Conservation (phyloP, 2,113 vertebrate genomes). For the Plotosus lineatus region DNA sequence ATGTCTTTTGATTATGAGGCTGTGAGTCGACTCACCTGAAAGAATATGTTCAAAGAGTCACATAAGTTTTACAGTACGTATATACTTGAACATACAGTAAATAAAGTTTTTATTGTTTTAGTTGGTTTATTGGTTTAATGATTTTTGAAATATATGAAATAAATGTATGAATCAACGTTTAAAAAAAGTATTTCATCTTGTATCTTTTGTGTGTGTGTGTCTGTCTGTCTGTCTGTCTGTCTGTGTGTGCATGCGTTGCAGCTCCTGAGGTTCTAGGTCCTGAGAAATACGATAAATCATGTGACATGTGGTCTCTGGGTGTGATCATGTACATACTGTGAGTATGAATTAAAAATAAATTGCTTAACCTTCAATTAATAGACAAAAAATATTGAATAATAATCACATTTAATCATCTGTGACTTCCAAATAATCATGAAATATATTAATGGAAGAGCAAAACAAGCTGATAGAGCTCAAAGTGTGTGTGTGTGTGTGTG, state of each 20-base stretch:
- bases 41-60: background rate
- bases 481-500: background rate
- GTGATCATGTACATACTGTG: slow-evolving; percentile 99
- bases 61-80: background rate
- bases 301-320: slow-evolving; percentile 99
- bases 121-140: too few species aligned
- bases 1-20: background rate
- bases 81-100: background rate
- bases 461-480: background rate
- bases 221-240: background rate
- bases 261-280: slow-evolving; percentile 97
- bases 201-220: background rate
- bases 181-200: background rate
- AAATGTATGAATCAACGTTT: too few species aligned
- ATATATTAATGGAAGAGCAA: background rate
- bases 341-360: slow-evolving; percentile 67
- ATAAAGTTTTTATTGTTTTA: too few species aligned
- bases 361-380: background rate
- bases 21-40: background rate
- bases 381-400: background rate
- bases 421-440: background rate
- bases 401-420: background rate
- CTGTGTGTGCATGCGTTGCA: slow-evolving; percentile 61
- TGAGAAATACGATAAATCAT: slow-evolving; percentile 98
- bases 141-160: too few species aligned